These are phyloP conservation scores for Anastrepha obliqua DNA, from an alignment of 1,140 invertebrate species.

Conservation along the genomic window DNA sequence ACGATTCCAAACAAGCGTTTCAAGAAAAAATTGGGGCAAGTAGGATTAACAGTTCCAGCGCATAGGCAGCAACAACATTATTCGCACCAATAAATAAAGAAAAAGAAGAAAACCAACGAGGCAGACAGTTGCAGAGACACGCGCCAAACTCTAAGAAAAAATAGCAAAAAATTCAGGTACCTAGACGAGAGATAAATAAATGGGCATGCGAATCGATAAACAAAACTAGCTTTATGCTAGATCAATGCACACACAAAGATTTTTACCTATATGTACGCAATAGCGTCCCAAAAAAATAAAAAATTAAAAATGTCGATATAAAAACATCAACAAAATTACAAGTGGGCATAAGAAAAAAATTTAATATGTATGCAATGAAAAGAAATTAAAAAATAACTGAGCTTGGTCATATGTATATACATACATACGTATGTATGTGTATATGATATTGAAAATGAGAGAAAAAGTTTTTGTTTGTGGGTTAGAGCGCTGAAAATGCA, in stretches of 20 bases:
- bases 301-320: too few relatives aligned
- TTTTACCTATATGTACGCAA: too few relatives aligned
- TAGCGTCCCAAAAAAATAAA: too few relatives aligned
- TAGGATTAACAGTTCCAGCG: constrained; percentile 18
- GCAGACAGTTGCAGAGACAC: not conserved
- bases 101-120: not conserved
- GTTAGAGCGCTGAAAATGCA: too few relatives aligned
- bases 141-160: not conserved
- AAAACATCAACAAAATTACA: too few relatives aligned
- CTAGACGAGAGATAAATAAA: constrained; percentile 20
- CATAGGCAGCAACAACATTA: not conserved
- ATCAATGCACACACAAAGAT: not conserved
- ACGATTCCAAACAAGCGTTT: constrained; percentile 4
- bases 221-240: constrained; percentile 7
- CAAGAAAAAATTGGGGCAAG: constrained; percentile 27
- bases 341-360: too few relatives aligned
- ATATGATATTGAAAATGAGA: too few relatives aligned
- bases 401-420: not conserved
- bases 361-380: too few relatives aligned
- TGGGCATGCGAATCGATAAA: not conserved
- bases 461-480: too few relatives aligned
- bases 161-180: not conserved
- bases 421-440: not conserved
- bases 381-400: too few relatives aligned
- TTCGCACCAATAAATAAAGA: not conserved